Evolutionary conservation across 2,888 invertebrate genomes (phyloP), one percentile per base, ranked within the genome.

Genomic region (Ommatoiulus sabulosus): DNA sequence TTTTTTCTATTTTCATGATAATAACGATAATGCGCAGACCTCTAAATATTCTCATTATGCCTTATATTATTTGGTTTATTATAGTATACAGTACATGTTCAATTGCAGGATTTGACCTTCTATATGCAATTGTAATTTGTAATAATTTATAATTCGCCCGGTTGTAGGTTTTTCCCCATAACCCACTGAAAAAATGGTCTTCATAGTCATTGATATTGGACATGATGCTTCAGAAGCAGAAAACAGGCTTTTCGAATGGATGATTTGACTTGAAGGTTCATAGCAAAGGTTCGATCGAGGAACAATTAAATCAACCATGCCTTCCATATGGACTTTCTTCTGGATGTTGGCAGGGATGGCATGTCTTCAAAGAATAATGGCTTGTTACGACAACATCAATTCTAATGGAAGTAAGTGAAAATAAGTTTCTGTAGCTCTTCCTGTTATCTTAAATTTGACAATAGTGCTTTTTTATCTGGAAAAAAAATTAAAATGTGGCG

Each of bases 351-450:
- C 35, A 80, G 15, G 10, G 12, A 2, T 80, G 12, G 2, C 80
- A 20, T 80, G 35, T 12, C 8, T 35, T 35, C 80, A 80, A 7
- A 0, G 0, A 20, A 35, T 35, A 80, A 80, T 24, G 80, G 24
- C 80, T 12, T 80, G 80, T 35, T 80, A 12, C 80, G 5, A 20
- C 3, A 80, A 35, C 35, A 3, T 35, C 3, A 10, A 0, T 12
- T 80, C 80, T 35, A 72, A 24, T 72, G 72, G 72, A 72, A 72
- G 72, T 80, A 80, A 80, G 80, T 80, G 6, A 80, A 80, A 80
- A 80, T 80, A 5, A 52, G 3, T 63, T 72, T 24, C 24, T 72
- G 15, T 15, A 52, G 15, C 3, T 12, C 52, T 8, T 52, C 8
- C 8, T 12, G 52, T 17, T 4, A 1, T 1, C 8, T 15, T 1